These are phyloP conservation scores for Microcaecilia unicolor DNA, from an alignment of 2,797 vertebrate genomes.

Conservation along the genomic window DNA sequence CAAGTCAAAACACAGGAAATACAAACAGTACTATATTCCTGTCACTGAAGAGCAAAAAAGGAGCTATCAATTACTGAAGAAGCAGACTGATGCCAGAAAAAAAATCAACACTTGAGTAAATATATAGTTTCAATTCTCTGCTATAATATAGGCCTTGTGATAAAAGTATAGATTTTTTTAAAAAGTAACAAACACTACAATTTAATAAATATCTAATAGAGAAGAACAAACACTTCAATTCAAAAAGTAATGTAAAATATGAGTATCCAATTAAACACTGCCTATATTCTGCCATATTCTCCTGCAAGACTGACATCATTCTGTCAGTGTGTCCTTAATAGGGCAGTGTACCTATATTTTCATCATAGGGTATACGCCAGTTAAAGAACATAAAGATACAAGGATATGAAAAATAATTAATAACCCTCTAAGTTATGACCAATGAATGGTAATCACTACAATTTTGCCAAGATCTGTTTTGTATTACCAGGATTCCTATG, in stretches of 20 bases:
- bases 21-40: conserved; percentile 8
- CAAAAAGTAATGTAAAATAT: conserved; percentile 22
- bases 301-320: too few relatives aligned
- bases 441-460: too few relatives aligned
- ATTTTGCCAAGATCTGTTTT: too few relatives aligned
- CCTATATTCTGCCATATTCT: conserved; percentile 23
- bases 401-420: too few relatives aligned
- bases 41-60: conserved; percentile 23
- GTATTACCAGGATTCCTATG: too few relatives aligned
- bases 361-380: too few relatives aligned
- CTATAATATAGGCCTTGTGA: conserved; percentile 25
- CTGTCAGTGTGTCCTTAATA: too few relatives aligned
- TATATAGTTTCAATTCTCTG: conserved; percentile 2
- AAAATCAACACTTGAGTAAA: background rate
- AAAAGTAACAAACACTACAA: conserved; percentile 12
- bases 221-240: conserved; percentile 20
- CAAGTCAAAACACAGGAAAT: conserved; percentile 9
- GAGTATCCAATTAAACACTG: conserved; percentile 35
- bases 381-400: too few relatives aligned
- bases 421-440: too few relatives aligned
- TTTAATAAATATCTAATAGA: conserved; percentile 20
- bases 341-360: too few relatives aligned
- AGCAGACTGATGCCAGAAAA: background rate
- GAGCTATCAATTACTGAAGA: conserved; percentile 11
- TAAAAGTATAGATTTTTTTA: conserved; percentile 14